phyloP scores from a whole-genome alignment of 1,140 invertebrate species.

The Pseudobourletiella spinata region DNA sequence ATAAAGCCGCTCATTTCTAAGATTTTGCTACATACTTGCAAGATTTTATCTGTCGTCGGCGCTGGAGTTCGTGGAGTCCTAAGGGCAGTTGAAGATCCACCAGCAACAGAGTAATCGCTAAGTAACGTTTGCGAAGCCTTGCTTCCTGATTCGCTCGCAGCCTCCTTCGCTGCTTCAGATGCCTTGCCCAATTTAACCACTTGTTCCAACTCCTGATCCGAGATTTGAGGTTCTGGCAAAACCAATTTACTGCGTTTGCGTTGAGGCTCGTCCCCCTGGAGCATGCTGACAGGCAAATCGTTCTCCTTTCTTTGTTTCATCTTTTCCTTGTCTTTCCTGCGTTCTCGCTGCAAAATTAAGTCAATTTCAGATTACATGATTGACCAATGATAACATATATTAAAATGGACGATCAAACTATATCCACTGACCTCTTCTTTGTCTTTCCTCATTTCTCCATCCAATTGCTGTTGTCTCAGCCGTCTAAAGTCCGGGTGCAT shows the following conservation, averaged over 20 bases:
- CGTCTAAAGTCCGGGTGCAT: constrained; percentile 79
- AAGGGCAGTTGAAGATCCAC: constrained; percentile 51
- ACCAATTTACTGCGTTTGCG: constrained; percentile 93
- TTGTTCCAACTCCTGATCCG: constrained; percentile 78
- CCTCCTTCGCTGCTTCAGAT: constrained; percentile 85
- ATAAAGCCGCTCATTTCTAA: no score
- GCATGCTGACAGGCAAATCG: constrained; percentile 84
- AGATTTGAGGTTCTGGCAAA: constrained; percentile 91
- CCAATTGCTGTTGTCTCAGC: constrained; percentile 82
- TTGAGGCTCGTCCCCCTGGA: constrained; percentile 79
- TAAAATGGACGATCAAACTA: no score
- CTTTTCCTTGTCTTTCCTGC: constrained; percentile 84
- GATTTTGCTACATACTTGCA: constrained; percentile 46
- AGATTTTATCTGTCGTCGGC: constrained; percentile 55
- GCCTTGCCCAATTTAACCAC: constrained; percentile 95
- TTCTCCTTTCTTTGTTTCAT: constrained; percentile 92
- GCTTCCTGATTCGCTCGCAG: constrained; percentile 71
- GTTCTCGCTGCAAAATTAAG: constrained; percentile 49
- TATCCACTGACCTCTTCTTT: constrained; percentile 86
- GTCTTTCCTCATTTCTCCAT: constrained; percentile 80
- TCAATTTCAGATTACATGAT: background rate
- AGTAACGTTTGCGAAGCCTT: constrained; percentile 76
- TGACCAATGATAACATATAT: no score
- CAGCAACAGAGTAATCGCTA: constrained; percentile 82
- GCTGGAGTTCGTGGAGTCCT: constrained; percentile 83